Base-by-base conservation (phyloP, 2,113 vertebrate genomes). In the Ariopsis seemanni region DNA sequence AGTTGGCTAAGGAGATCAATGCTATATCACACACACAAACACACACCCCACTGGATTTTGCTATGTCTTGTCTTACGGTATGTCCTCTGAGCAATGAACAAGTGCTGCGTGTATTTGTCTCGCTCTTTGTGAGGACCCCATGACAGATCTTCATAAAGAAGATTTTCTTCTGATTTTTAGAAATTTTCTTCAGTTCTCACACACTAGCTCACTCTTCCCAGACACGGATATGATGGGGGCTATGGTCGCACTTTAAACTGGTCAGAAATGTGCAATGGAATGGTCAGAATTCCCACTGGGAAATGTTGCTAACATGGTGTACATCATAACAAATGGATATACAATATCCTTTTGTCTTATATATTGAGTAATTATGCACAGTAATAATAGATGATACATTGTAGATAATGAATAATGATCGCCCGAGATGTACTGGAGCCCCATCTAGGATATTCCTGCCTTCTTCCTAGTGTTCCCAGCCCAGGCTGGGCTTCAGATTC, bases 1-100 rank as follows among this genome's bases (percentile, higher is more conserved):
- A 71, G 75, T 62, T 52, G 69, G 58, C n/a, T 74, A 85, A 86
- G 63, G 83, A 88, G 75, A 85, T 88, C 89, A 91, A 85, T 88
- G 85, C 85, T 88, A 82, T 82, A 87, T 72, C 42, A 82, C 75
- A 79, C 84, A 83, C 74, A 82, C 84, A 75, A 52, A 63, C 30
- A 65, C 82, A 84, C 62, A 63, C 63, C 74, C 48, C 65, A 67
- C 65, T 80, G 77, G 15, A 80, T 80, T 80, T 57, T 34, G 22
- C 85, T 67, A 6, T n/a, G 75, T 86, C 48, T 74, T 81, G 77
- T 81, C 67, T 85, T 72, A n/a, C n/a, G n/a, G n/a, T n/a, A 65
- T 55, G 85, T 81, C 85, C 48, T 27, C 18, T 83, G 18, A 78
- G 71, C 71, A 55, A 1, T 27, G 67, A 78, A 78, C 25, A 77